A percentile compares a stretch with the other conserved stretches of the same genome.
Conservation (phyloP, 2,113 vertebrate species). For the Garra rufa region DNA sequence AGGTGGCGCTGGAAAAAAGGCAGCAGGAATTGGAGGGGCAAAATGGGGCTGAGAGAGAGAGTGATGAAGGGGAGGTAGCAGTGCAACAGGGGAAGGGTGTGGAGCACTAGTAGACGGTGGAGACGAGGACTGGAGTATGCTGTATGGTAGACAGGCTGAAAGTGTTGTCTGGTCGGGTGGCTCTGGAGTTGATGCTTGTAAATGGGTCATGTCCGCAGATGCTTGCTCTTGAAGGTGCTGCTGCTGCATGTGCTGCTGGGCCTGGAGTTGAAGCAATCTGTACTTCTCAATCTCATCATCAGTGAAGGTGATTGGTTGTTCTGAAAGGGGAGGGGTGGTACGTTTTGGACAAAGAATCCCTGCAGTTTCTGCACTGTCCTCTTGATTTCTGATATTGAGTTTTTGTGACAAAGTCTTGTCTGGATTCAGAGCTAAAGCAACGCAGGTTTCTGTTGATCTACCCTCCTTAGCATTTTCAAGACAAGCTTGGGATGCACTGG, state of each 20-base stretch:
- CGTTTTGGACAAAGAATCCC: conserved; percentile 68
- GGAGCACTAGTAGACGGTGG: conserved; percentile 70
- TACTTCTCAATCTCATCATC: conserved; percentile 97
- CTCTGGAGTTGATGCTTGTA: conserved; percentile 64
- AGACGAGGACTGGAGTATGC: conserved; percentile 81
- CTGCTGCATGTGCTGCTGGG: conserved; percentile 96
- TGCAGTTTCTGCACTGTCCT: conserved; percentile 71
- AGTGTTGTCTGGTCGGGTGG: conserved; percentile 59
- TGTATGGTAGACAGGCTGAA: conserved; percentile 76
- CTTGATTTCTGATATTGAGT: conserved; percentile 70
- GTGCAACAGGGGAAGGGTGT: conserved; percentile 80
- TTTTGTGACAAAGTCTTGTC: conserved; percentile 66
- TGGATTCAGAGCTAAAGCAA: not conserved
- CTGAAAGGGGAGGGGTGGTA: conserved; percentile 74
- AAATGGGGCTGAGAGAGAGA: conserved; percentile 74
- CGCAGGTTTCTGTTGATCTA: not conserved
- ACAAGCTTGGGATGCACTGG: not conserved
- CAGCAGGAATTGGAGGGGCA: conserved; percentile 64
- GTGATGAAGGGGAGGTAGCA: conserved; percentile 82
- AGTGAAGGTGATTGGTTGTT: conserved; percentile 89
- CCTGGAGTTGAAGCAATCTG: conserved; percentile 90
- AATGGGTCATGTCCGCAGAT: conserved; percentile 52
- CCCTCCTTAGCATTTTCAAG: not conserved
- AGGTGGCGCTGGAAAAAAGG: conserved; percentile 76
- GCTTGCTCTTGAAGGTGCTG: conserved; percentile 77